A percentile compares a stretch with the other conserved stretches of the same genome.
phyloP scores from a whole-genome alignment of 2,888 invertebrate species.

The Zele albiditarsus region DNA sequence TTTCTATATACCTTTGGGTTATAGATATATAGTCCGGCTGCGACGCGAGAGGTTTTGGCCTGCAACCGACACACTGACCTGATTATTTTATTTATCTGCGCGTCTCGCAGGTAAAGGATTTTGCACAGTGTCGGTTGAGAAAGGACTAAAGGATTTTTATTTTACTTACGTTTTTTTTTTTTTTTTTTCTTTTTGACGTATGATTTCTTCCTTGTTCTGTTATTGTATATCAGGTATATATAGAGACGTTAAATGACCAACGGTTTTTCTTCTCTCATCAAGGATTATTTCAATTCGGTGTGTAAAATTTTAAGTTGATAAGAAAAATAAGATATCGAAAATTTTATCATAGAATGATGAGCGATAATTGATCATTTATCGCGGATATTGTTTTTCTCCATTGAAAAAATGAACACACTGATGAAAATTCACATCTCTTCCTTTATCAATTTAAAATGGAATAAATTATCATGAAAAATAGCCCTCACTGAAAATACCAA shows the following conservation, averaged over 20 bases:
- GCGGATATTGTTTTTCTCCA: no score
- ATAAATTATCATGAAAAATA: no score
- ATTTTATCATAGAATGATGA: no score
- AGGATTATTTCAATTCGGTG: no score
- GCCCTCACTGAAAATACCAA: no score
- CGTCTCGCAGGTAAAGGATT: conserved; percentile 39
- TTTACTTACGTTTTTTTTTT: background rate
- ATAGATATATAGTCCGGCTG: conserved; percentile 17
- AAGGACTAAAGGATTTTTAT: conserved; percentile 34
- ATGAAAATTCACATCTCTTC: no score
- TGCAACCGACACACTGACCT: conserved; percentile 54
- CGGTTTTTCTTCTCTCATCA: conserved; percentile 27
- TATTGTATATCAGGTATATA: conserved; percentile 1
- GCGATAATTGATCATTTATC: no score
- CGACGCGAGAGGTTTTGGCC: conserved; percentile 32
- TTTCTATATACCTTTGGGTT: conserved; percentile 9
- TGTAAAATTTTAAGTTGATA: no score
- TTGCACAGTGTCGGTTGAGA: conserved; percentile 31
- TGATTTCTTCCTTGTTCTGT: background rate
- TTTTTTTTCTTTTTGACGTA: background rate
- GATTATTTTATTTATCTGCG: conserved; percentile 49
- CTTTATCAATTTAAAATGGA: no score
- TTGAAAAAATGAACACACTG: no score
- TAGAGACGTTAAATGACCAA: conserved; percentile 41
- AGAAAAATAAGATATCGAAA: no score